A percentile compares a stretch with the other conserved stretches of the same genome.
Conservation (phyloP, 2,113 vertebrate species). For the Sinosuthora webbiana region DNA sequence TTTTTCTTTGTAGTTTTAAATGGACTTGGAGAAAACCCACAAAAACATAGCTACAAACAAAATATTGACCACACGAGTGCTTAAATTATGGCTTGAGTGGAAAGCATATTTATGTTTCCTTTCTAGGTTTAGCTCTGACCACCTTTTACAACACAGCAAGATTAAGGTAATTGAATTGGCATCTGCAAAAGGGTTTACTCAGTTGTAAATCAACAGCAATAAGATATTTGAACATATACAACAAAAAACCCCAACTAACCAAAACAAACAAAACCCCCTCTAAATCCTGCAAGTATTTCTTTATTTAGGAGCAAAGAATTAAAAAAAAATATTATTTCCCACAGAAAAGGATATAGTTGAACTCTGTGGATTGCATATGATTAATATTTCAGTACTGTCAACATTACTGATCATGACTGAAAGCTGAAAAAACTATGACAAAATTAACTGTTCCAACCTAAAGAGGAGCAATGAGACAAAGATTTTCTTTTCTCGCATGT, state of each 20-base stretch:
- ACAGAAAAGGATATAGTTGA: neutral
- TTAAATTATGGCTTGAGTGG: neutral
- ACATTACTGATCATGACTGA: neutral
- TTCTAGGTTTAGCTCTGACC: neutral
- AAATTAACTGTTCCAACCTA: neutral
- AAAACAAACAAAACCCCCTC: neutral
- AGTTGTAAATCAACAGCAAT: neutral
- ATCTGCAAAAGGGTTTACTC: neutral
- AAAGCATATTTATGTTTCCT: neutral
- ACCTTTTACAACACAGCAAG: neutral
- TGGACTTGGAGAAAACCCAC: neutral
- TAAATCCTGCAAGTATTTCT: neutral
- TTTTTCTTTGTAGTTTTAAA: neutral
- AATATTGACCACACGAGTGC: neutral
- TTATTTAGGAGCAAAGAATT: neutral
- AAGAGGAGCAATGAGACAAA: neutral
- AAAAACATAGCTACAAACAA: neutral
- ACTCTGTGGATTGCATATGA: neutral
- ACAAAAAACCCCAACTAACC: neutral
- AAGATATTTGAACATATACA: neutral
- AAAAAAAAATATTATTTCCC: neutral
- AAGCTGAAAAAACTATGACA: neutral
- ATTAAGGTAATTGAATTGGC: neutral
- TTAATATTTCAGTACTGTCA: neutral
- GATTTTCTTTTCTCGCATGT: neutral